Conservation (phyloP, 2,888 invertebrate species). For the Tillus elongatus region DNA sequence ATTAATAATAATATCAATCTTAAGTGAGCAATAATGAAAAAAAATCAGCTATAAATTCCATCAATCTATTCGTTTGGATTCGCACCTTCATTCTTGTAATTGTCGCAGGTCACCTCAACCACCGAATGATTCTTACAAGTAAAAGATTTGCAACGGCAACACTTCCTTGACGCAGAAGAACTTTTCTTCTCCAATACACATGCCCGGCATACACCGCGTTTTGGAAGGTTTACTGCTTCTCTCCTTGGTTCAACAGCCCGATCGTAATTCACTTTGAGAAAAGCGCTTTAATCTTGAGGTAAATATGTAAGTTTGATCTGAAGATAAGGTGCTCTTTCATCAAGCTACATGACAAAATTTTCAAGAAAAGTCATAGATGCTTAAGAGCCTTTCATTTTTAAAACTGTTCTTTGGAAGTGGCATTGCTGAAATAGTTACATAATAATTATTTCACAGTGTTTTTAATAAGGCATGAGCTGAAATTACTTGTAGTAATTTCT, state of each 20-base stretch:
- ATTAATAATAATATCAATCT: not conserved
- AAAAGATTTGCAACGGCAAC: slow-evolving; percentile 10
- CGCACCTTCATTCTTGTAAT: slow-evolving; percentile 13
- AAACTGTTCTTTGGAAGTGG: too few relatives aligned
- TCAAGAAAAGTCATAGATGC: slow-evolving; percentile 19
- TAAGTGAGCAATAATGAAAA: slow-evolving; percentile 2
- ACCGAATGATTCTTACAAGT: slow-evolving; percentile 18
- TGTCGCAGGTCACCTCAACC: slow-evolving; percentile 17
- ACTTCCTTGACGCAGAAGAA: not conserved
- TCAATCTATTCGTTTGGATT: slow-evolving; percentile 9
- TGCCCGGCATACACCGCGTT: slow-evolving; percentile 1
- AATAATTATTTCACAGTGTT: too few relatives aligned
- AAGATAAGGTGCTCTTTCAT: slow-evolving; percentile 19
- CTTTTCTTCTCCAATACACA: slow-evolving; percentile 2
- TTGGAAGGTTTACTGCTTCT: slow-evolving; percentile 10
- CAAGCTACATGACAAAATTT: slow-evolving; percentile 19
- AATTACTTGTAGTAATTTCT: too few relatives aligned
- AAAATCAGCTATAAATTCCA: not conserved
- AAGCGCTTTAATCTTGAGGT: slow-evolving; percentile 18
- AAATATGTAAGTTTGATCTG: slow-evolving; percentile 19
- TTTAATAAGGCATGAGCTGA: too few relatives aligned
- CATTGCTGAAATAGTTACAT: too few relatives aligned
- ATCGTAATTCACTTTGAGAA: slow-evolving; percentile 17
- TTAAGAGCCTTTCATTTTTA: slow-evolving; percentile 17
- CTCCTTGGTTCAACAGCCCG: slow-evolving; percentile 11